phyloP scores from a whole-genome alignment of 2,113 vertebrate species.

The Syrmaticus mikado region DNA sequence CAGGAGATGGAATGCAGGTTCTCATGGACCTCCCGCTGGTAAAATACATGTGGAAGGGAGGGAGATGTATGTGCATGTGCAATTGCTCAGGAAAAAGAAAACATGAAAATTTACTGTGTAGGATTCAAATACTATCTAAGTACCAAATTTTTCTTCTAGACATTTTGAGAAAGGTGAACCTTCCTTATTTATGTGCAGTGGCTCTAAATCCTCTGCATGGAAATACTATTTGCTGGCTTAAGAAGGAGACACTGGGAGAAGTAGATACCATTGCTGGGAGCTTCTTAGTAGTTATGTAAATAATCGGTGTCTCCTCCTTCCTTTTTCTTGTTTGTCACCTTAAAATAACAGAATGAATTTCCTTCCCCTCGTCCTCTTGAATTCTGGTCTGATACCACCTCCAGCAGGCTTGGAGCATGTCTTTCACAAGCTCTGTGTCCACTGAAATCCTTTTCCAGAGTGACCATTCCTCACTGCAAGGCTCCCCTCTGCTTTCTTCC shows the following conservation, averaged over 20 bases:
- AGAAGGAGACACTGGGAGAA: not conserved
- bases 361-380: conserved; percentile 82
- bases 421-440: conserved; percentile 84
- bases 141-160: not conserved
- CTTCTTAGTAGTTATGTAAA: conserved; percentile 44
- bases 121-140: not conserved
- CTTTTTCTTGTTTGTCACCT: conserved; percentile 71
- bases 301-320: conserved; percentile 69
- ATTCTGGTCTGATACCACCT: conserved; percentile 85
- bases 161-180: not conserved
- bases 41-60: conserved; percentile 58
- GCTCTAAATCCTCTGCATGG: conserved; percentile 20
- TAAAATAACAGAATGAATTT: conserved; percentile 81
- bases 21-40: conserved; percentile 99
- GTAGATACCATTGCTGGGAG: not conserved
- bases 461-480: conserved; percentile 80
- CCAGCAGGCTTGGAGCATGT: conserved; percentile 89
- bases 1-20: conserved; percentile 97
- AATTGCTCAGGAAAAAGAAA: not conserved
- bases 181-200: not conserved
- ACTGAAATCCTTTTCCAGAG: conserved; percentile 87
- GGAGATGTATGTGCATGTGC: not conserved
- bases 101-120: not conserved
- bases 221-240: not conserved
- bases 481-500: conserved; percentile 82